Conservation (phyloP, 1,140 invertebrate species). For the Drosophila lini region DNA sequence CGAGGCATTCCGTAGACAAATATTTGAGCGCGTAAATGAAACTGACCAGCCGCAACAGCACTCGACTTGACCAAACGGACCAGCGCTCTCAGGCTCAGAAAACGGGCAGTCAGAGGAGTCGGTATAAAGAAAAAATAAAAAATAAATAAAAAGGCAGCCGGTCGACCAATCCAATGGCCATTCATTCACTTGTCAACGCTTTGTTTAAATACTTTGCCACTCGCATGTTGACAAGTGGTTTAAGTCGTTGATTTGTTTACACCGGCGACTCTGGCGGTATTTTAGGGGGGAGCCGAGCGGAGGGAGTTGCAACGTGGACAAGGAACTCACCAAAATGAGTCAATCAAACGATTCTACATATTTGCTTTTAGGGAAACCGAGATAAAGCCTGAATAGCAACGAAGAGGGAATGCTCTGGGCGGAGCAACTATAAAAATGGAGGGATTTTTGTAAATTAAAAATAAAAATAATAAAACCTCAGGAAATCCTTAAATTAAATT, state of each 20-base stretch:
- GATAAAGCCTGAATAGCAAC: neutral
- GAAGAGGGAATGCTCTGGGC: neutral
- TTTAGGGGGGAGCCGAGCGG: neutral
- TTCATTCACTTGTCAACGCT: constrained; percentile 81
- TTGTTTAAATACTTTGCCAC: constrained; percentile 82
- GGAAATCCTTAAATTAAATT: neutral
- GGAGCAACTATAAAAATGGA: too few species aligned
- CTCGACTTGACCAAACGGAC: constrained; percentile 55
- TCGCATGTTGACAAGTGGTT: constrained; percentile 81
- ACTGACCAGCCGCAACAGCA: constrained; percentile 79
- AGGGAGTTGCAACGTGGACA: constrained; percentile 26
- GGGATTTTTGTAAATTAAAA: too few species aligned
- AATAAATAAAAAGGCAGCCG: constrained; percentile 24
- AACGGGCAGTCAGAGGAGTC: constrained; percentile 7
- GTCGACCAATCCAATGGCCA: constrained; percentile 53
- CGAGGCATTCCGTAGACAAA: constrained; percentile 79
- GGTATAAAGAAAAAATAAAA: constrained; percentile 17
- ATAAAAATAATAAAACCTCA: too few species aligned
- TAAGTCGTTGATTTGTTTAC: constrained; percentile 82
- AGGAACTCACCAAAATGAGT: constrained; percentile 74
- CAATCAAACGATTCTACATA: constrained; percentile 72
- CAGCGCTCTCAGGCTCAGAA: constrained; percentile 1
- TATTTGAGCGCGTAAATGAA: constrained; percentile 81
- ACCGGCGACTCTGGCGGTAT: constrained; percentile 39
- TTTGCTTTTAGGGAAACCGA: constrained; percentile 45